Conservation (phyloP, 2,113 vertebrate species). For the Scomber colias region DNA sequence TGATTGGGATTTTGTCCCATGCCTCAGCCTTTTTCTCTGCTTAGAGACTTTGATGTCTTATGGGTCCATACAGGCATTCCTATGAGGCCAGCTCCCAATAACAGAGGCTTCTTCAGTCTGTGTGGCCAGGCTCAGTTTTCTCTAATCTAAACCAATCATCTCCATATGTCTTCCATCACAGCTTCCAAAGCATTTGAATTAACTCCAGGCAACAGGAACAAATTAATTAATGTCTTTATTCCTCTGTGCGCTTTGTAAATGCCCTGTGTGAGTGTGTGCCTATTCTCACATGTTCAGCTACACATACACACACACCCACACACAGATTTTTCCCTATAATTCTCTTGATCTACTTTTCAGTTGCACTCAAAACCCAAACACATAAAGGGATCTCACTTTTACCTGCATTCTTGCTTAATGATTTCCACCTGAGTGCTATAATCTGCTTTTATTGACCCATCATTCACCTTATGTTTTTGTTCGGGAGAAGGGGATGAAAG, state of each 20-base stretch:
- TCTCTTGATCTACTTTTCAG: constrained; percentile 37
- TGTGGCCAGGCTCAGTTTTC: constrained; percentile 71
- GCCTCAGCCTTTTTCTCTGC: constrained; percentile 29
- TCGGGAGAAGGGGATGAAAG: constrained; percentile 56
- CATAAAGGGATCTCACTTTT: constrained; percentile 71
- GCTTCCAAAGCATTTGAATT: constrained; percentile 74
- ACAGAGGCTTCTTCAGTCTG: constrained; percentile 75
- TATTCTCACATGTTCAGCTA: neutral
- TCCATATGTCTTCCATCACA: constrained; percentile 84
- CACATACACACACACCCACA: constrained; percentile 14
- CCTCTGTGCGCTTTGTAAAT: constrained; percentile 61
- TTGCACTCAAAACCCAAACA: constrained; percentile 52
- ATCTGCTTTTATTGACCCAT: constrained; percentile 76
- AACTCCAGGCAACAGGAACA: constrained; percentile 81
- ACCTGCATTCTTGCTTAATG: constrained; percentile 80
- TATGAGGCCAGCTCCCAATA: constrained; percentile 68
- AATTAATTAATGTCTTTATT: constrained; percentile 81
- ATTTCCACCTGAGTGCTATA: constrained; percentile 77
- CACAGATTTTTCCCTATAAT: constrained; percentile 44
- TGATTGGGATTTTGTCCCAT: constrained; percentile 35
- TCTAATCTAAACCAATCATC: constrained; percentile 78
- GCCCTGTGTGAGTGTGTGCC: constrained; percentile 38
- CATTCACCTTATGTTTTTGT: constrained; percentile 71
- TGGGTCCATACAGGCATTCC: constrained; percentile 63
- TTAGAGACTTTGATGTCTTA: constrained; percentile 48